Percentiles rank a stretch among this genome's conserved stretches.
phyloP scores from a whole-genome alignment of 2,113 vertebrate species.

The Phoenicopterus ruber region DNA sequence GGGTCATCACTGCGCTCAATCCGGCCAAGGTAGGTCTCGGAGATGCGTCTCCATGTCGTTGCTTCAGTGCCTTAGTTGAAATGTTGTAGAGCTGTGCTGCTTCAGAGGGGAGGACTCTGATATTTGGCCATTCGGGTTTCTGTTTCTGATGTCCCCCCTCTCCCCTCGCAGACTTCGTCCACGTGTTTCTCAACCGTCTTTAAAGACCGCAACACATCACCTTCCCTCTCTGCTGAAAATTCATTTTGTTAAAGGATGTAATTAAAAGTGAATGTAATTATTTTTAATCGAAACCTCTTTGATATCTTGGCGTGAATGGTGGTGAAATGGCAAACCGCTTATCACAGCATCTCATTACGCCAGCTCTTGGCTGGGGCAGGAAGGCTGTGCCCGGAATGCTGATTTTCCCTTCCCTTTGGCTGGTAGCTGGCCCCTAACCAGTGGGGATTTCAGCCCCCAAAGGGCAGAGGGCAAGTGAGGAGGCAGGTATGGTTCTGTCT shows the following conservation, averaged over 20 bases:
- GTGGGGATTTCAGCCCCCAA: rapidly evolving
- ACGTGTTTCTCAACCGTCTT: background rate
- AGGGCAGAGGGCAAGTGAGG: background rate
- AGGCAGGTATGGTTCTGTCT: background rate
- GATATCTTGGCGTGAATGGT: background rate
- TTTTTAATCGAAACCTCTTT: constrained; percentile 8
- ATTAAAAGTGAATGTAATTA: constrained; percentile 43
- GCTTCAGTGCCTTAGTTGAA: background rate
- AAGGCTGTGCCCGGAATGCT: background rate
- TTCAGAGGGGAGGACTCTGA: background rate
- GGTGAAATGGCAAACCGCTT: background rate
- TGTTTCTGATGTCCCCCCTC: background rate
- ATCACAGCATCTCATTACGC: background rate
- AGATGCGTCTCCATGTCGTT: background rate
- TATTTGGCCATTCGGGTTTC: background rate
- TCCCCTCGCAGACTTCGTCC: background rate
- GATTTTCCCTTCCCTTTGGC: background rate
- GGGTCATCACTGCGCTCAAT: constrained; percentile 93
- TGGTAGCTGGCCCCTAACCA: background rate
- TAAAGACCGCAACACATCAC: background rate
- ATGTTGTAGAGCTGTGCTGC: background rate
- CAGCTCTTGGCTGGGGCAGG: background rate
- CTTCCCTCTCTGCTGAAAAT: background rate
- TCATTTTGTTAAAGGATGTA: background rate
- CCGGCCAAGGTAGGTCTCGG: constrained; percentile 83